Evolutionary conservation across 2,888 invertebrate genomes (phyloP).

Genomic region (Ormia ochracea): DNA sequence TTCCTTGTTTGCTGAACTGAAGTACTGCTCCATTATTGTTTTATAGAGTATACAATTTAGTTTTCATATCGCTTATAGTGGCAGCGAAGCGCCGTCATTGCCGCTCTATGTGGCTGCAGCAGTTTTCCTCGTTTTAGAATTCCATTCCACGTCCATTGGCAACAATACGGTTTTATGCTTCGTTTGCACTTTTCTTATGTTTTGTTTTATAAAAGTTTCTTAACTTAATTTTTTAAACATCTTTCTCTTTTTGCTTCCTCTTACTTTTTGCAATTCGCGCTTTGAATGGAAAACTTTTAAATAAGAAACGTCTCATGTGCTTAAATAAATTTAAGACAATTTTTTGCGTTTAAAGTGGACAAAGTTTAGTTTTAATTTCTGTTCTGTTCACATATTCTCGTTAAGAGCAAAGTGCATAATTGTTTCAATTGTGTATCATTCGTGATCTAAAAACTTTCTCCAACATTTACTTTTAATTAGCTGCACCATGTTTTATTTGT

Average conservation of each 20-base stretch:
- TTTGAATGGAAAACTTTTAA: slow-evolving; percentile 40
- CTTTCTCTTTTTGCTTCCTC: neutral
- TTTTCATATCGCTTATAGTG: slow-evolving; percentile 11
- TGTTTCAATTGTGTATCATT: slow-evolving; percentile 36
- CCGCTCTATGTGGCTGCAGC: neutral
- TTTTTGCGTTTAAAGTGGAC: slow-evolving; percentile 17
- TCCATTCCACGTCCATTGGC: slow-evolving; percentile 47
- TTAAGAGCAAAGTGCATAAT: slow-evolving; percentile 35
- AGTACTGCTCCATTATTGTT: slow-evolving; percentile 33
- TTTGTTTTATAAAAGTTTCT: slow-evolving; percentile 44
- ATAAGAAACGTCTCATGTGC: slow-evolving; percentile 48
- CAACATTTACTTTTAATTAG: slow-evolving; percentile 5
- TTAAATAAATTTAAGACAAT: slow-evolving; percentile 33
- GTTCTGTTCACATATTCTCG: neutral
- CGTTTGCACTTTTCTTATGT: slow-evolving; percentile 53
- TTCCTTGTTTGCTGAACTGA: neutral
- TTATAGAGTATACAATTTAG: slow-evolving; percentile 33
- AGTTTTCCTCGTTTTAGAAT: slow-evolving; percentile 25
- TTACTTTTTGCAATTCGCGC: slow-evolving; percentile 2
- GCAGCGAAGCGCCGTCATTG: neutral
- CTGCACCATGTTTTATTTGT: neutral
- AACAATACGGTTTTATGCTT: slow-evolving; percentile 57
- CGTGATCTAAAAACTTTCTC: slow-evolving; percentile 27
- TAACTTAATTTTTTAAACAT: slow-evolving; percentile 42
- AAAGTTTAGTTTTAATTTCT: slow-evolving; percentile 28